Evolutionary conservation across 1,140 invertebrate species (phyloP), one percentile per base, ranked within the genome.

Genomic region (Bactericera cockerelli): DNA sequence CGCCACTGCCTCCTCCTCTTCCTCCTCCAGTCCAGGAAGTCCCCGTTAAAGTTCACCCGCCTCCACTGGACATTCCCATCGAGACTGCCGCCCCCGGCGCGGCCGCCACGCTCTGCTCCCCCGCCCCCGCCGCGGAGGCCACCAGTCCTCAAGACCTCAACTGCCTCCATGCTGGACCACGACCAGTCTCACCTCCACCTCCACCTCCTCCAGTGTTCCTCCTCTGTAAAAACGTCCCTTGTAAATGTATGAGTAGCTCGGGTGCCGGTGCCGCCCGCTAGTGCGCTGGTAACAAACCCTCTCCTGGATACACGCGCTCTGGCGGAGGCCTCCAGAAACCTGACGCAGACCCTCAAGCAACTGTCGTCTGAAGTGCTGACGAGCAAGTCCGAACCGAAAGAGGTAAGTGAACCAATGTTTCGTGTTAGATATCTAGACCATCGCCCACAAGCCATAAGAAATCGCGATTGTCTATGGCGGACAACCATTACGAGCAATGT

Each of bases 341-440:
- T 94, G 21, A 93, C 90, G 36, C 89, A 93, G 70, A 94, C 91
- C 21, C 73, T 95, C 16, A 84, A 89, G 68, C 88, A 92, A 70
- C 76, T 95, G 55, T 93, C 89, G 19, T 88, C 89, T 63, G 87
- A 91, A 74, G 88, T 93, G 56, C 77, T 87, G 62, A 86, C 82
- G 62, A 76, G 75, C 57, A 74, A 75, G 68, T 71, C 73, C 67
- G 74, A 76, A 70, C 65, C 67, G 63, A 62, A 61, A 8, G 65
- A 67, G 62, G 64, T 67, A 56, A 64, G 61, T 64, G n/a, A 53
- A 25, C 28, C 2, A 26, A 16, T 57, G 21, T 49, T 49, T 49
- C n/a, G 33, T 36, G 16, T 11, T 36, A 36, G 16, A 36, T 36
- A 16, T 11, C 16, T 36, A 36, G 10, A n/a, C n/a, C n/a, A n/a